These are phyloP conservation scores for Drosophila miranda DNA, from an alignment of 1,140 invertebrate species.

Conservation along the genomic window DNA sequence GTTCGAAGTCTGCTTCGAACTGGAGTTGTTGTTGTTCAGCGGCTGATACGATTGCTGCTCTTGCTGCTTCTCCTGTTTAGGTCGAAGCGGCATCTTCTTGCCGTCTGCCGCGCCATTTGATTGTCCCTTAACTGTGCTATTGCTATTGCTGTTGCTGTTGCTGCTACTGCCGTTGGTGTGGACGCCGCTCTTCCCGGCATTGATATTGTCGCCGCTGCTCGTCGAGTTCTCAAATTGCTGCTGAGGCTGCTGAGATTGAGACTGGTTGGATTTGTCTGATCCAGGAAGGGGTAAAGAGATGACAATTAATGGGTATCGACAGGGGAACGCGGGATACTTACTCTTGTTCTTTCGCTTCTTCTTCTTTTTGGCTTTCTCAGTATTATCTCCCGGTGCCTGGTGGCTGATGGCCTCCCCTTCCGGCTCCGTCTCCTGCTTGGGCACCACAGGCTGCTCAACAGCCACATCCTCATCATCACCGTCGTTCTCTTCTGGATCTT, in stretches of 20 bases:
- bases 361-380: conserved; percentile 73
- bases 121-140: conserved; percentile 69
- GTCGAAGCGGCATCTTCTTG: conserved; percentile 55
- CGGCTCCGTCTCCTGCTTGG: conserved; percentile 11
- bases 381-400: conserved; percentile 21
- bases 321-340: conserved; percentile 55
- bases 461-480: conserved; percentile 33
- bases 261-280: conserved; percentile 63
- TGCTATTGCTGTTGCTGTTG: conserved; percentile 45
- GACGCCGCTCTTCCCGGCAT: conserved; percentile 19
- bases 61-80: conserved; percentile 46
- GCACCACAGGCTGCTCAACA: conserved; percentile 40
- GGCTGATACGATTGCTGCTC: conserved; percentile 38
- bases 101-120: conserved; percentile 53
- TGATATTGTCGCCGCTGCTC: conserved; percentile 60
- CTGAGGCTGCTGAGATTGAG: conserved; percentile 50
- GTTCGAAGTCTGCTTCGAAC: conserved; percentile 65
- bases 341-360: conserved; percentile 83
- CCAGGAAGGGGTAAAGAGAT: not conserved
- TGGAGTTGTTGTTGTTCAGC: conserved; percentile 65
- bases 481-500: conserved; percentile 23
- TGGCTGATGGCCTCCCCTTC: conserved; percentile 7
- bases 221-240: conserved; percentile 57
- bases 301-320: not conserved
- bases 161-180: conserved; percentile 52